These are phyloP conservation scores for Euwallacea fornicatus DNA, from an alignment of 1,140 invertebrate species.

Conservation along the genomic window DNA sequence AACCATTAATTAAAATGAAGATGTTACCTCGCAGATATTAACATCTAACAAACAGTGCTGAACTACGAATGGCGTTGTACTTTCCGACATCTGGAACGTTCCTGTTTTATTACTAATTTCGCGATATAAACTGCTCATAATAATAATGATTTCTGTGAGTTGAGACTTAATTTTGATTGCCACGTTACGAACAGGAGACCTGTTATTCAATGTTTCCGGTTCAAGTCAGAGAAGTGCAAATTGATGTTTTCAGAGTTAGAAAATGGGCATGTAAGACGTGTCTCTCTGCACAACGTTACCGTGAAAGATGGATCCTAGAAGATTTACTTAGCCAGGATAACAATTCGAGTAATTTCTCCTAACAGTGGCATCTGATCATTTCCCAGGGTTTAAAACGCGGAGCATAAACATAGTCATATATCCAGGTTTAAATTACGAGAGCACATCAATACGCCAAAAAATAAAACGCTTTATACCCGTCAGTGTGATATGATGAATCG, in stretches of 20 bases:
- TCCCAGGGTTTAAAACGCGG: too few relatives aligned
- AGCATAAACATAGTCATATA: not conserved
- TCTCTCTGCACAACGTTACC: too few relatives aligned
- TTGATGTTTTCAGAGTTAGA: too few relatives aligned
- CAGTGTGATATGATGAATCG: constrained; percentile 22
- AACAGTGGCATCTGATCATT: too few relatives aligned
- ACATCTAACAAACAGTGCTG: constrained; percentile 27
- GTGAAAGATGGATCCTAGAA: too few relatives aligned
- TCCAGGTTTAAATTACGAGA: too few relatives aligned
- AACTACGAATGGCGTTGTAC: constrained; percentile 14
- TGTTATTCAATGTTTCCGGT: too few relatives aligned
- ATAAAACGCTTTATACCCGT: constrained; percentile 19
- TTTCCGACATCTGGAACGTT: constrained; percentile 15
- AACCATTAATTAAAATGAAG: constrained; percentile 34
- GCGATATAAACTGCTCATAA: constrained; percentile 18
- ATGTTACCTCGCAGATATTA: constrained; percentile 32
- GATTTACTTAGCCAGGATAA: too few relatives aligned
- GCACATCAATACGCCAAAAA: not conserved
- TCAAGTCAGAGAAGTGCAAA: too few relatives aligned
- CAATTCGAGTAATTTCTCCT: too few relatives aligned
- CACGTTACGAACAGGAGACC: too few relatives aligned
- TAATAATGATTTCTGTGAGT: not conserved
- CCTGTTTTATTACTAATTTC: constrained; percentile 23
- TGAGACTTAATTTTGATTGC: not conserved
- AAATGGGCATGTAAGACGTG: too few relatives aligned